Evolutionary conservation across 2,113 vertebrate species (phyloP).

Genomic region (Lates calcarifer): DNA sequence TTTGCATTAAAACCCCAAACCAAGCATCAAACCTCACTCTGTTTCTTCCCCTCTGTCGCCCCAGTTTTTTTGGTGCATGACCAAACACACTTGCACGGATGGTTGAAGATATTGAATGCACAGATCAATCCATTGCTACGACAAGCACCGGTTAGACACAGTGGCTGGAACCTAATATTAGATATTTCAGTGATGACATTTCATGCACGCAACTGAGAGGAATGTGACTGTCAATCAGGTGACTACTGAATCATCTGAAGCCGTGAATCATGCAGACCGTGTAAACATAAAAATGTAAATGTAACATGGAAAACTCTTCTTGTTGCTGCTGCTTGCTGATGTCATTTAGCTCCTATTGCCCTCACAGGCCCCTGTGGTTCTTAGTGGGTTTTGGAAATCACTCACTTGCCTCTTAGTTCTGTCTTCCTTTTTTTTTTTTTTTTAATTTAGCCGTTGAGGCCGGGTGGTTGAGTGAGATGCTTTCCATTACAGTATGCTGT

Average conservation of each 20-base stretch:
- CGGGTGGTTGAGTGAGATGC: slow-evolving; percentile 51
- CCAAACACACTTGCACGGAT: slow-evolving; percentile 35
- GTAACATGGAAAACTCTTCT: slow-evolving; percentile 19
- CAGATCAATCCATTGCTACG: slow-evolving; percentile 33
- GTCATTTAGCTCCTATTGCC: slow-evolving; percentile 33
- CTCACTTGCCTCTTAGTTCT: slow-evolving; percentile 30
- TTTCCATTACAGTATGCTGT: slow-evolving; percentile 65
- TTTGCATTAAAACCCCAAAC: neutral
- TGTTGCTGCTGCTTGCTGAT: slow-evolving; percentile 30
- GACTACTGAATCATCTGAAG: slow-evolving; percentile 17
- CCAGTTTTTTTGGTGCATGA: neutral
- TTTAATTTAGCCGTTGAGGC: slow-evolving; percentile 23
- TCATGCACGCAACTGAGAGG: neutral
- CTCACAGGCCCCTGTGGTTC: slow-evolving; percentile 45
- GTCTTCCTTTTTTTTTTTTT: slow-evolving; percentile 10
- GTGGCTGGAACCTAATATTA: slow-evolving; percentile 34
- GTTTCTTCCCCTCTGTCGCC: neutral
- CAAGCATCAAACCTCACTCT: slow-evolving; percentile 4
- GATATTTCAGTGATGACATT: slow-evolving; percentile 34
- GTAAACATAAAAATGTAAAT: slow-evolving; percentile 54
- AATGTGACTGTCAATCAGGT: slow-evolving; percentile 28
- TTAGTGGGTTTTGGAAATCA: slow-evolving; percentile 55
- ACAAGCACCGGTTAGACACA: slow-evolving; percentile 34
- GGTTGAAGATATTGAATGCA: slow-evolving; percentile 32
- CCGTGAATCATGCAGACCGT: neutral